Evolutionary conservation across 2,888 invertebrate species (phyloP).

Genomic region (Amblyteles armatorius): DNA sequence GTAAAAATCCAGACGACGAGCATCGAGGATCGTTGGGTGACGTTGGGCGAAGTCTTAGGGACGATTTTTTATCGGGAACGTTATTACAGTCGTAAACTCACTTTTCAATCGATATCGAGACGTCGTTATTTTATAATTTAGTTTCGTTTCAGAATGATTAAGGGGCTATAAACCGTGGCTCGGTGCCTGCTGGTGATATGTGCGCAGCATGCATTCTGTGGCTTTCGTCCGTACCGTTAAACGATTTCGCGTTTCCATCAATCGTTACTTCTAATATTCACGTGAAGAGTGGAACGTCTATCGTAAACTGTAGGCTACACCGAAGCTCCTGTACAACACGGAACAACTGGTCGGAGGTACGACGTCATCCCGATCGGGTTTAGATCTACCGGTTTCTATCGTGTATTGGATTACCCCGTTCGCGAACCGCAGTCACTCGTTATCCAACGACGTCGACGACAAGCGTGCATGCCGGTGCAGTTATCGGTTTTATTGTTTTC

Average conservation of each 20-base stretch:
- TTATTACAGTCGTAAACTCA: not conserved
- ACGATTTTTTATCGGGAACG: not conserved
- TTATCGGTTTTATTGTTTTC: slow-evolving; percentile 71
- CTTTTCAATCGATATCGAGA: slow-evolving; percentile 34
- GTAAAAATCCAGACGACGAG: not conserved
- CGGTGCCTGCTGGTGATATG: slow-evolving; percentile 23
- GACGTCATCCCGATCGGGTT: not conserved
- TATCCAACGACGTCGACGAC: slow-evolving; percentile 24
- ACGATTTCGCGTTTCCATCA: slow-evolving; percentile 34
- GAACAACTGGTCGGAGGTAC: slow-evolving; percentile 10
- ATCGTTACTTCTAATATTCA: slow-evolving; percentile 31
- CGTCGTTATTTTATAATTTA: not conserved
- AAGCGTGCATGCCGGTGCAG: slow-evolving; percentile 12
- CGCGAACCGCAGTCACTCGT: not conserved
- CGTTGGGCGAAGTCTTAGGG: not conserved
- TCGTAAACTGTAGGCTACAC: slow-evolving; percentile 34
- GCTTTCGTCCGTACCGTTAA: not conserved
- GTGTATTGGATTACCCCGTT: not conserved
- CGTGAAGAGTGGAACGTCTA: slow-evolving; percentile 35
- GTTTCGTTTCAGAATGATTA: slow-evolving; percentile 1
- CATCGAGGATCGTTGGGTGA: not conserved
- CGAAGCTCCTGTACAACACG: not conserved
- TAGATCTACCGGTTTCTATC: not conserved
- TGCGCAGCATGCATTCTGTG: not conserved
- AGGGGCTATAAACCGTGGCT: not conserved